Base-by-base conservation (phyloP, 2,113 vertebrate species). In the Carlito syrichta region DNA sequence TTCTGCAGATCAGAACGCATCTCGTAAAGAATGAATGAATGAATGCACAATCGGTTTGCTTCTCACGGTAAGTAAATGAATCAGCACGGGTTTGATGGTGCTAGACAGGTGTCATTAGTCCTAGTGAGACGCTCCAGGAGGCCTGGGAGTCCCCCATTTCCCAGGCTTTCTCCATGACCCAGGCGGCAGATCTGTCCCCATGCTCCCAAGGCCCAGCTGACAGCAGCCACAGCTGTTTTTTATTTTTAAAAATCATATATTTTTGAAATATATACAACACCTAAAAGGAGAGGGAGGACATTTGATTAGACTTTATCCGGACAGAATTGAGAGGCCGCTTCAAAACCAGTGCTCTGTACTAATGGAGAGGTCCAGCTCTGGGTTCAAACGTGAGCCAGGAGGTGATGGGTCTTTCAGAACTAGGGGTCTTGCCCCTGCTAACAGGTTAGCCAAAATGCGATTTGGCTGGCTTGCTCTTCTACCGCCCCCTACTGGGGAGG, bases 401-500 rank as follows among this genome's bases (percentile, higher is more conserved):
- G 71, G 25, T 8, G 6, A 2, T 2, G 48, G 27, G 38, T 13
- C 43, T 74, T 77, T 62, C 50, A 25, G 77, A 17, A 30, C 43
- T 32, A 60, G 40, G 32, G 86, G 79, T 54, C 77, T 68, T 2
- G 63, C 43, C 79, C 32, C 30, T 16, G 13, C 4, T 1, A 4
- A 30, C 32, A 23, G 56, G 32, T 48, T 54, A 13, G 38, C 35
- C 77, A n/a, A 85, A 19, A 35, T 25, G 52, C 90, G 17, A 30
- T 4, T 63, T 2, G 58, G 58, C 58, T 94, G 98, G 50, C 94
- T 98, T 92, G 98, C 98, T 93, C 96, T 98, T 97, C 95, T 91
- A 98, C 97, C 96, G 97, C 98, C 98, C 98, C 98, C 98, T 98
- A 68, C 97, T 97, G 98, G 97, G 43, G 22, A 84, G 40, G 58